Evolutionary conservation across 2,888 invertebrate genomes (phyloP).

Genomic region (Galeopsomyia nigrocyanea): DNA sequence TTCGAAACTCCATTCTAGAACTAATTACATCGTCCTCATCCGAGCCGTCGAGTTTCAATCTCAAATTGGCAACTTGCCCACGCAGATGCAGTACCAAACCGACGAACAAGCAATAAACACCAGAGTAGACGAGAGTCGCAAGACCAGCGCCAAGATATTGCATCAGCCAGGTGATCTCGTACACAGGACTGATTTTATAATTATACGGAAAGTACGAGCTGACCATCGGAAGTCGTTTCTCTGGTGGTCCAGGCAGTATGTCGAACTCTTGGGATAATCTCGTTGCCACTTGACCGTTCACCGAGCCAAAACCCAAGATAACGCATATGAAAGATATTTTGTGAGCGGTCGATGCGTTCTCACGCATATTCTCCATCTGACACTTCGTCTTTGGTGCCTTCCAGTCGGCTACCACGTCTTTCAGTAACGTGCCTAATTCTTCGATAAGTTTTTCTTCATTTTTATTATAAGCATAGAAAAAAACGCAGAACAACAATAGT

Average conservation of each 20-base stretch:
- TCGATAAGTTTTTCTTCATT: not conserved
- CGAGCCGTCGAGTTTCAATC: not conserved
- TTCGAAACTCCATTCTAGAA: not conserved
- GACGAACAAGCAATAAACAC: constrained; percentile 54
- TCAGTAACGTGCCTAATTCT: constrained; percentile 1
- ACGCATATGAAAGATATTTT: constrained; percentile 35
- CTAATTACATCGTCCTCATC: not conserved
- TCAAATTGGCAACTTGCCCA: constrained; percentile 53
- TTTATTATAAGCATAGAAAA: not conserved
- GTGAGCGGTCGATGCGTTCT: constrained; percentile 14
- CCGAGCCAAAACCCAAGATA: constrained; percentile 15
- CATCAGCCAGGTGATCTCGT: constrained; percentile 55
- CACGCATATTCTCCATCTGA: constrained; percentile 28
- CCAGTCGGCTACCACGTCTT: constrained; percentile 23
- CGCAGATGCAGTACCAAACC: constrained; percentile 57
- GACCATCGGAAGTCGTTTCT: constrained; percentile 39
- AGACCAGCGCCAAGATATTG: constrained; percentile 52
- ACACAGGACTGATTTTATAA: constrained; percentile 50
- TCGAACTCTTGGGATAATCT: constrained; percentile 28
- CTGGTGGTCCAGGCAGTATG: constrained; percentile 11
- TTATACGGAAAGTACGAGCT: constrained; percentile 54
- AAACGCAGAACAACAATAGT: not conserved
- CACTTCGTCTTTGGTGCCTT: not conserved
- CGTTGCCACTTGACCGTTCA: constrained; percentile 4
- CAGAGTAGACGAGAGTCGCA: constrained; percentile 53